Evolutionary conservation across 1,140 invertebrate species (phyloP).

Genomic region (Wasmannia auropunctata): DNA sequence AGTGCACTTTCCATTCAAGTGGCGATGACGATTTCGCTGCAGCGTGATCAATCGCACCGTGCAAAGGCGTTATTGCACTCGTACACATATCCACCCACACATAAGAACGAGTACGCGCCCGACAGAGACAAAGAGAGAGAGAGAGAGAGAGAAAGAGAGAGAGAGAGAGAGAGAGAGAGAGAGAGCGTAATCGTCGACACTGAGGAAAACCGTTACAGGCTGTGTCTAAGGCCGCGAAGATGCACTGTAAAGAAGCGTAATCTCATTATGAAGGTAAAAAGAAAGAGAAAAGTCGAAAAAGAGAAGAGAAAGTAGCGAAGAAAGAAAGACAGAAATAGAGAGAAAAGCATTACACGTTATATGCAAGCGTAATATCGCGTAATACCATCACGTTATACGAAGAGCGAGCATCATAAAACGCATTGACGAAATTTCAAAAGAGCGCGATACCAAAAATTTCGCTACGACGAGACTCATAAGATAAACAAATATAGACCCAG

Average conservation of each 20-base stretch:
- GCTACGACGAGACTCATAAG: background rate
- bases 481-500: no score
- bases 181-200: background rate
- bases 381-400: background rate
- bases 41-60: constrained; percentile 61
- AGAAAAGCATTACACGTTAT: background rate
- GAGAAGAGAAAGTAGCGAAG: background rate
- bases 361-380: background rate
- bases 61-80: constrained; percentile 37
- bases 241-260: constrained; percentile 11
- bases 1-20: constrained; percentile 67
- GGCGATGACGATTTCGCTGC: constrained; percentile 43
- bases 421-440: background rate
- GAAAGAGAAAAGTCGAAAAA: background rate
- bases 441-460: background rate
- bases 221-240: background rate
- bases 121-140: no score
- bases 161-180: background rate
- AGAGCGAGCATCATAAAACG: background rate
- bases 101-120: background rate
- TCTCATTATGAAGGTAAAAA: constrained; percentile 34
- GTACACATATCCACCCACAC: constrained; percentile 15
- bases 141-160: background rate
- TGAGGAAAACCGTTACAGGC: background rate
- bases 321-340: background rate